phyloP scores from a whole-genome alignment of 2,113 vertebrate genomes.

The Neolamprologus ventralis region DNA sequence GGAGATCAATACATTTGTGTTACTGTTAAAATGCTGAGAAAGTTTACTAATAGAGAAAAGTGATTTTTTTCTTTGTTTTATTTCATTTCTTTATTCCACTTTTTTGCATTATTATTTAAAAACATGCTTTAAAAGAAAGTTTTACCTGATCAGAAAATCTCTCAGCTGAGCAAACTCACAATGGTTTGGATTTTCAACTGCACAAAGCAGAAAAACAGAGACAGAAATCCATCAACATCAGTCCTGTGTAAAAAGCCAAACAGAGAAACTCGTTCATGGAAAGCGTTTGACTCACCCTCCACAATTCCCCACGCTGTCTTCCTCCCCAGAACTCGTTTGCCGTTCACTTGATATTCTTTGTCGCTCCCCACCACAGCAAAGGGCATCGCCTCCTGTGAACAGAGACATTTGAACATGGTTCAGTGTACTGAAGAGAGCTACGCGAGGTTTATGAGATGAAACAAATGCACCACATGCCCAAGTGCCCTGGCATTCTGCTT shows the following conservation, averaged over 20 bases:
- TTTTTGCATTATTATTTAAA: not conserved
- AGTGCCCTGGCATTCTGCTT: not conserved
- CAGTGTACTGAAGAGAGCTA: not conserved
- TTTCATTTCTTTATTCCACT: not conserved
- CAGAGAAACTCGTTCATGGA: not conserved
- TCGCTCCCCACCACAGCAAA: conserved; percentile 97
- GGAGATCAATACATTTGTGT: not conserved
- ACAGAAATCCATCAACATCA: not conserved
- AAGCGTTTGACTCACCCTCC: conserved; percentile 79
- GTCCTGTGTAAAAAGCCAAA: not conserved
- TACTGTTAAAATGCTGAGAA: not conserved
- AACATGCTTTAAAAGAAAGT: not conserved
- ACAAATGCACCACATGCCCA: not conserved
- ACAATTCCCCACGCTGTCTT: conserved; percentile 97
- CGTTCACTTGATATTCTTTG: conserved; percentile 95
- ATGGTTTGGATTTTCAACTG: conserved; percentile 96
- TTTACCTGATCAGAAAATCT: conserved; percentile 95
- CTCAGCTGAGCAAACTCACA: conserved; percentile 94
- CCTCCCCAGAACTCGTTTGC: conserved; percentile 89
- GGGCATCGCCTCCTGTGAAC: conserved; percentile 88
- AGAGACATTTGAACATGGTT: not conserved
- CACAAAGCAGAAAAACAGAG: conserved; percentile 36
- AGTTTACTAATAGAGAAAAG: not conserved
- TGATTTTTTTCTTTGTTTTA: not conserved
- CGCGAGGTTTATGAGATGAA: not conserved